Base-by-base conservation (phyloP, 2,797 vertebrate species). In the Anomalospiza imberbis region DNA sequence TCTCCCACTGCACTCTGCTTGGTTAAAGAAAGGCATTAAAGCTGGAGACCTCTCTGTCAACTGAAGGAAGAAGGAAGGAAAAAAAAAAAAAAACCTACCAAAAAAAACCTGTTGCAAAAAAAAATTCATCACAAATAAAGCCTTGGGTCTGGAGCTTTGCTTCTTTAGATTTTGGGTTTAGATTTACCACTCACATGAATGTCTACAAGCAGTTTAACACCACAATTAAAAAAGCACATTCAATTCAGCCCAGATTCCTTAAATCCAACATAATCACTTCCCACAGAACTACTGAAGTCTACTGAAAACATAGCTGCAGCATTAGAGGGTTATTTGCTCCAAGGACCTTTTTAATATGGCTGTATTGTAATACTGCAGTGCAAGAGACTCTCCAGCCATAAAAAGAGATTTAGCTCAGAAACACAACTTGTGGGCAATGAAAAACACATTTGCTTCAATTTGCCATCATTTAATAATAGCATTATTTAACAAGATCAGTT, bases 291-390 rank as follows among this genome's bases (percentile, higher is more conserved):
- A 88, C 65, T 66, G 68, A 94, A 87, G 81, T 90, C 94, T 88
- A 65, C 63, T 60, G 94, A 91, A 94, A 75, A 92, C 0, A 4
- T 66, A 91, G 91, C 96, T 97, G 97, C 94, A 95, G 97, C 79
- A 70, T 93, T 63, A 81, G 93, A 94, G 93, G 91, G 96, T 96
- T 97, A 94, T 85, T 88, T 95, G 96, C 97, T 97, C 96, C 75
- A 88, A 98, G 96, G 97, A 98, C 97, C 97, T 97, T 94, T 97
- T 97, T 97, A 98, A 98, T 97, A 98, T 98, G 98, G 97, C 97
- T 98, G 98, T 97, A 97, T 96, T 97, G 97, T 96, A 98, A 98
- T 96, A 96, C 97, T 96, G 97, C 97, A 98, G 97, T 97, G 96
- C 94, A 95, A 97, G 95, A 96, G 73, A 80, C 96, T 96, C 79